These are phyloP conservation scores for Phainopepla nitens DNA, from an alignment of 2,113 vertebrate species.

Conservation along the genomic window DNA sequence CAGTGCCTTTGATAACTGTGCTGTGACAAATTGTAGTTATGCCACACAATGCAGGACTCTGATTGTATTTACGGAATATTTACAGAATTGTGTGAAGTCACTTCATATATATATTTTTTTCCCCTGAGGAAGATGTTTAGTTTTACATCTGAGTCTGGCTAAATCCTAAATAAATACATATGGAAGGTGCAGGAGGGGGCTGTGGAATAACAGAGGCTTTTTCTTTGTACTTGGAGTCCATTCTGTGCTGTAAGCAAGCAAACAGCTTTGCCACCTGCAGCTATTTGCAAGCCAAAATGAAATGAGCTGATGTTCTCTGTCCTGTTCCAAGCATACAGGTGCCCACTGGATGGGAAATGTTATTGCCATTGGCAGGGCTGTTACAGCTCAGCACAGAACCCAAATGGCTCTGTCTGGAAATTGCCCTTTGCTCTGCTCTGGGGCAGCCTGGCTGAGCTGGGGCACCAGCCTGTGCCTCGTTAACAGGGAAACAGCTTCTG, in stretches of 20 bases:
- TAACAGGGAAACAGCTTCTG: neutral
- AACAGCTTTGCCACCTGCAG: slow-evolving; percentile 38
- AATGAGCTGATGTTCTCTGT: neutral
- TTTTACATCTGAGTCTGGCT: neutral
- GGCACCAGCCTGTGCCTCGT: neutral
- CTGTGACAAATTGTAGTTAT: neutral
- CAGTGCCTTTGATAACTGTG: neutral
- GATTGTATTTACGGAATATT: neutral
- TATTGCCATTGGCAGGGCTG: neutral
- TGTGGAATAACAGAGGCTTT: neutral
- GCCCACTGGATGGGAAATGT: neutral
- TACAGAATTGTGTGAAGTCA: neutral
- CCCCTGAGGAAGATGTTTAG: neutral
- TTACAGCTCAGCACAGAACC: neutral
- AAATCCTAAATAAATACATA: neutral
- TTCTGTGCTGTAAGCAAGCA: neutral
- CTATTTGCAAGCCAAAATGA: neutral
- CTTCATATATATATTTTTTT: neutral
- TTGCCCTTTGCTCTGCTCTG: slow-evolving; percentile 2
- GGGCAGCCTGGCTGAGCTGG: neutral
- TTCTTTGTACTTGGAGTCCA: neutral
- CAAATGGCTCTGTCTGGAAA: neutral
- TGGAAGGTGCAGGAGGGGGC: neutral
- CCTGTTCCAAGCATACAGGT: slow-evolving; percentile 28
- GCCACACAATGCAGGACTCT: neutral